Conservation (phyloP, 2,888 invertebrate genomes). For the Yponomeuta plumbellus region DNA sequence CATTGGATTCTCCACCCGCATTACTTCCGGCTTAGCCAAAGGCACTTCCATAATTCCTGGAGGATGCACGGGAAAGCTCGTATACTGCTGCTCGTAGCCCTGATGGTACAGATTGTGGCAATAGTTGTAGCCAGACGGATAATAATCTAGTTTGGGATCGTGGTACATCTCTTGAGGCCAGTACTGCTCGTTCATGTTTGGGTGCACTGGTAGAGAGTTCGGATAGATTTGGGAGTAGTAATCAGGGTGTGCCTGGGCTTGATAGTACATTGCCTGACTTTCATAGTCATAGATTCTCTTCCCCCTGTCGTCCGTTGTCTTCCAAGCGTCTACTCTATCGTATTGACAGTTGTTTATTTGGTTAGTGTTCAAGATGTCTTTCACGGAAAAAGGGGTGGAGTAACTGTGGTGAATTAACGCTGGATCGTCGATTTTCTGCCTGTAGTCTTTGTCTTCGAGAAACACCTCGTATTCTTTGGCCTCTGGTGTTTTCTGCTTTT, state of each 20-base stretch:
- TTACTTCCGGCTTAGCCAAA: constrained; percentile 20
- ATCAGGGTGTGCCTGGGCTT: constrained; percentile 49
- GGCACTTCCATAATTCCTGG: constrained; percentile 25
- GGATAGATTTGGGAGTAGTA: constrained; percentile 52
- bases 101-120: constrained; percentile 59
- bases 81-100: constrained; percentile 45
- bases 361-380: constrained; percentile 61
- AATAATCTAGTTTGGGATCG: constrained; percentile 57
- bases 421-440: constrained; percentile 43
- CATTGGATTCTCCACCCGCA: neutral
- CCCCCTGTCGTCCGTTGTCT: constrained; percentile 40
- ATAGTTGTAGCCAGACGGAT: constrained; percentile 57
- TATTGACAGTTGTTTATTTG: constrained; percentile 46
- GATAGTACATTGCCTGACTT: constrained; percentile 31
- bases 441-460: constrained; percentile 30
- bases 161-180: constrained; percentile 56
- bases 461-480: constrained; percentile 32
- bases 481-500: constrained; percentile 35
- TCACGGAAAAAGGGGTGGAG: constrained; percentile 62
- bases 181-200: constrained; percentile 48
- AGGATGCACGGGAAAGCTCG: neutral
- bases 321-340: constrained; percentile 57
- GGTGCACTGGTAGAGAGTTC: constrained; percentile 25
- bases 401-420: constrained; percentile 47
- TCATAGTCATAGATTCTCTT: constrained; percentile 48